Evolutionary conservation across 1,140 invertebrate genomes (phyloP).

Genomic region (Drosophila lini): DNA sequence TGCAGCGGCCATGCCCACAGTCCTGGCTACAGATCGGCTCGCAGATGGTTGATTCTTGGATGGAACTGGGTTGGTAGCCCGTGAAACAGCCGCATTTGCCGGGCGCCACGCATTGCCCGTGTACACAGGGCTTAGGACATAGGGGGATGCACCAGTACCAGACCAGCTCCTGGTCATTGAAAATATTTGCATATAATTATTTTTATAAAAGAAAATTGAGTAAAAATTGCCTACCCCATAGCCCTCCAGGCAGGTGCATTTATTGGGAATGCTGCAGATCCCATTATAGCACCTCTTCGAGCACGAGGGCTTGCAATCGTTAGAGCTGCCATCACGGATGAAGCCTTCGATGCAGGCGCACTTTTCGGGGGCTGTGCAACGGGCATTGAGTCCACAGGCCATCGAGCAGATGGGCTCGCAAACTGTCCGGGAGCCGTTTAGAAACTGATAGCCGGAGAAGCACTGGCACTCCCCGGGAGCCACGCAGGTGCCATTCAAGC

Average conservation of each 20-base stretch:
- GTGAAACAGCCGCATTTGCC: constrained; percentile 69
- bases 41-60: constrained; percentile 73
- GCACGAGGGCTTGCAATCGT: constrained; percentile 73
- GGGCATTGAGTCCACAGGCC: constrained; percentile 85
- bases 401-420: constrained; percentile 81
- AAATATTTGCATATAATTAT: too few species aligned
- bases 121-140: constrained; percentile 81
- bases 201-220: too few species aligned
- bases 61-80: constrained; percentile 61
- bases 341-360: constrained; percentile 87
- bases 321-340: constrained; percentile 65
- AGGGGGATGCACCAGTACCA: constrained; percentile 80
- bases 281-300: constrained; percentile 81
- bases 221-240: constrained; percentile 63
- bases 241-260: constrained; percentile 87
- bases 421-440: constrained; percentile 39
- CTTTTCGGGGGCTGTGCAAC: constrained; percentile 86
- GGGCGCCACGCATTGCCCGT: constrained; percentile 70
- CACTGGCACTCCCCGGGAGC: constrained; percentile 84
- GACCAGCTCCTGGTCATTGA: constrained; percentile 41
- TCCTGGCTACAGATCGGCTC: constrained; percentile 66
- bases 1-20: constrained; percentile 66
- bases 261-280: constrained; percentile 84
- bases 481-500: constrained; percentile 84
- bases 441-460: constrained; percentile 41